Percentiles rank a stretch among this genome's conserved stretches.
Evolutionary conservation across 1,140 invertebrate species (phyloP).

Genomic region (Colletes gigas): DNA sequence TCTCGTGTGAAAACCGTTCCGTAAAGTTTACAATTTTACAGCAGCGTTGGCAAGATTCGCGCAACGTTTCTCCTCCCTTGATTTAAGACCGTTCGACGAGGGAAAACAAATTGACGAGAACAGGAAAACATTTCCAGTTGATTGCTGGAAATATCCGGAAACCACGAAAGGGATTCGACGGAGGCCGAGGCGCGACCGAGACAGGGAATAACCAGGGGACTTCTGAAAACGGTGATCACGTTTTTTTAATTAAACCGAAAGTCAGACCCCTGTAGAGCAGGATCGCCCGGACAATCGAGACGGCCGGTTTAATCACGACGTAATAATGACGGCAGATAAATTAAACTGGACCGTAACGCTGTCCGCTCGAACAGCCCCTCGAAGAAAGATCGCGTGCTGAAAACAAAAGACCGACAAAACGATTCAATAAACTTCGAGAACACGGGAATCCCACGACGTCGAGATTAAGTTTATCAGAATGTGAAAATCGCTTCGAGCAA

Average conservation of each 20-base stretch:
- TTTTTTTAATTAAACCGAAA: slow-evolving; percentile 74
- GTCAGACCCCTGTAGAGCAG: slow-evolving; percentile 49
- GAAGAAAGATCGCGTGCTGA: slow-evolving; percentile 57
- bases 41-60: neutral
- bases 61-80: slow-evolving; percentile 28
- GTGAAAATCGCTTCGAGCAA: neutral
- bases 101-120: slow-evolving; percentile 53
- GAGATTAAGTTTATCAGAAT: slow-evolving; percentile 28
- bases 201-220: slow-evolving; percentile 26
- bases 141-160: slow-evolving; percentile 57
- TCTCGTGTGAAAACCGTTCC: no score
- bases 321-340: slow-evolving; percentile 71
- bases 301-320: slow-evolving; percentile 67
- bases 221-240: slow-evolving; percentile 65
- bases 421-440: slow-evolving; percentile 52
- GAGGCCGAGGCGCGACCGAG: slow-evolving; percentile 12
- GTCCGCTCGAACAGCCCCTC: slow-evolving; percentile 54
- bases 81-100: slow-evolving; percentile 35
- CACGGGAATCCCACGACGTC: neutral
- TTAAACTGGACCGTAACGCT: slow-evolving; percentile 64
- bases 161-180: slow-evolving; percentile 34
- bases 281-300: slow-evolving; percentile 54
- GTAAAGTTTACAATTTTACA: neutral
- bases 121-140: slow-evolving; percentile 63
- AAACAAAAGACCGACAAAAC: slow-evolving; percentile 55